These are phyloP conservation scores for Tetramorium parvispinum DNA, from an alignment of 1,140 invertebrate genomes.

Conservation along the genomic window DNA sequence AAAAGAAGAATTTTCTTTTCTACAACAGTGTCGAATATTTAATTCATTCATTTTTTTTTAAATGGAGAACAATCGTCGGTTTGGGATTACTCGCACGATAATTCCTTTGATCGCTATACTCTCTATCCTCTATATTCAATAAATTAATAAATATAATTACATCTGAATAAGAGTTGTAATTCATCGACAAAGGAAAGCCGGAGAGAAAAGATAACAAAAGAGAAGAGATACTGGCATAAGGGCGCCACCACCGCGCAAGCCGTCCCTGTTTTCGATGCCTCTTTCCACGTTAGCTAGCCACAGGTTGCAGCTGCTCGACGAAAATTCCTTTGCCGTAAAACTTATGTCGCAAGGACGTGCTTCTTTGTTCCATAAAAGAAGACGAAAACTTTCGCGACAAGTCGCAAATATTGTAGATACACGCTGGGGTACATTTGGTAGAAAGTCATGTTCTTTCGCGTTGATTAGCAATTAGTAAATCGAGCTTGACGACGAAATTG, in stretches of 20 bases:
- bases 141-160: slow-evolving; percentile 11
- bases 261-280: slow-evolving; percentile 38
- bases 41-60: too few species aligned
- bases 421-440: background rate
- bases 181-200: background rate
- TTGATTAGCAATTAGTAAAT: background rate
- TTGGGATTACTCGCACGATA: too few species aligned
- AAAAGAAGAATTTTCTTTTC: too few species aligned
- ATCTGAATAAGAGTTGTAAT: background rate
- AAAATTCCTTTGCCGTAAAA: slow-evolving; percentile 67
- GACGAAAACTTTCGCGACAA: background rate
- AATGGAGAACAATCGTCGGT: too few species aligned
- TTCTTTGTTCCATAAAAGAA: slow-evolving; percentile 57
- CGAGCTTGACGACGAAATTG: background rate
- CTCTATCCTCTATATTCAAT: background rate
- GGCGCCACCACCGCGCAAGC: background rate
- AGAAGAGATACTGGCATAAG: background rate
- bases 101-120: too few species aligned
- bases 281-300: slow-evolving; percentile 56
- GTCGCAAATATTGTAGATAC: background rate
- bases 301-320: slow-evolving; percentile 81
- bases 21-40: too few species aligned
- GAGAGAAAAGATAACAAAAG: background rate
- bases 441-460: background rate
- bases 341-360: slow-evolving; percentile 44